phyloP scores from a whole-genome alignment of 23 tunicate genomes.

The Oikopleura dioica region DNA sequence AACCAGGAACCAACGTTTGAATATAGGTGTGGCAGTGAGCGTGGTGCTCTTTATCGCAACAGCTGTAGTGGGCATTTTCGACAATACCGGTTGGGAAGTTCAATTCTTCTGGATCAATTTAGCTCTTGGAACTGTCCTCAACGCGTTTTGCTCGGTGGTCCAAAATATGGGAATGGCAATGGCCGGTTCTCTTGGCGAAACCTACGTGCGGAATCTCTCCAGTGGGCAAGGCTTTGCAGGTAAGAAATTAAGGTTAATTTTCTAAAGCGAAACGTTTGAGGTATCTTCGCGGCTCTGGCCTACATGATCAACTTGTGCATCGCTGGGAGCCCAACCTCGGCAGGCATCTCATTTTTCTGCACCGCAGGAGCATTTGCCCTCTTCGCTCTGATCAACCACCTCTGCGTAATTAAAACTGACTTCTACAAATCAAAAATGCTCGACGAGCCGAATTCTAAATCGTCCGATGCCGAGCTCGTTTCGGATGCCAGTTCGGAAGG shows the following conservation, averaged over 20 bases:
- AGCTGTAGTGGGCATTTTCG: background rate
- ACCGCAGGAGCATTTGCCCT: background rate
- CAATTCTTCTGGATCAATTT: background rate
- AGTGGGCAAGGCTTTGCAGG: conserved; percentile 7
- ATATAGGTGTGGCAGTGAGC: background rate
- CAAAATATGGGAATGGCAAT: conserved; percentile 15
- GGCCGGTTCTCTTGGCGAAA: conserved; percentile 6
- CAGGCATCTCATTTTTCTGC: background rate
- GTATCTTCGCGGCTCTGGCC: background rate
- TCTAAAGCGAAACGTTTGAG: too few species aligned
- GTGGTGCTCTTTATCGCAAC: background rate
- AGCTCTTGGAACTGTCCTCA: background rate
- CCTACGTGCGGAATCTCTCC: background rate
- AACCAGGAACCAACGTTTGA: too few species aligned
- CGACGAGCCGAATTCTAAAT: too few species aligned
- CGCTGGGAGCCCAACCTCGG: background rate
- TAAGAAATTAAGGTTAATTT: too few species aligned
- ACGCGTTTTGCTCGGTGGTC: background rate
- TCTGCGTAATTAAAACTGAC: background rate
- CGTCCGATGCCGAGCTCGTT: too few species aligned
- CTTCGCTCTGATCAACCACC: background rate
- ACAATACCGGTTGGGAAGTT: background rate
- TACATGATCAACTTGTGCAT: background rate
- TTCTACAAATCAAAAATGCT: background rate
- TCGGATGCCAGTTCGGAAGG: too few species aligned